Evolutionary conservation across 2,113 vertebrate genomes (phyloP).

Genomic region (Corynorhinus townsendii): DNA sequence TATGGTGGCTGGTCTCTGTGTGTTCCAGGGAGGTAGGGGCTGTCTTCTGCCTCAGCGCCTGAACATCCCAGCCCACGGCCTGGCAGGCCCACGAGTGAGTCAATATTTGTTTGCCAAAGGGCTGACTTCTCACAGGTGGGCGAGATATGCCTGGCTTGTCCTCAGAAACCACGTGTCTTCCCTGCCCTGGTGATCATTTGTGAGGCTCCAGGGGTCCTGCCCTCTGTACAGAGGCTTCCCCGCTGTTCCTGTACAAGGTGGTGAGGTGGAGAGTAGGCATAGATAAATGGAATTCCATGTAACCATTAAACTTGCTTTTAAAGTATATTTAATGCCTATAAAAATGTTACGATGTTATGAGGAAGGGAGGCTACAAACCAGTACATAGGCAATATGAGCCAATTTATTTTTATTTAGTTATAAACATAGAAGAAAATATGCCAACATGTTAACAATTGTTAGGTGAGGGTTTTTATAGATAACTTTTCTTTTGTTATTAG

Average conservation of each 20-base stretch:
- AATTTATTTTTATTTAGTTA: neutral
- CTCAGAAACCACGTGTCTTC: neutral
- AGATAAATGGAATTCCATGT: neutral
- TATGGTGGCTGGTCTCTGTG: neutral
- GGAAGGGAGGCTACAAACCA: slow-evolving; percentile 9
- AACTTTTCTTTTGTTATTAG: neutral
- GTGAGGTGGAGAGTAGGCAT: neutral
- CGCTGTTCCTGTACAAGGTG: neutral
- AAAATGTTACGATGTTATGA: neutral
- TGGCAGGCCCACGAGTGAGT: neutral
- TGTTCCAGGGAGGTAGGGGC: neutral
- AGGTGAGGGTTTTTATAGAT: neutral
- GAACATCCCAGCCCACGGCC: neutral
- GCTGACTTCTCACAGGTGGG: neutral
- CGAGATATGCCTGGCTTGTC: neutral
- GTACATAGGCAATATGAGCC: neutral
- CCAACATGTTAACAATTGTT: neutral
- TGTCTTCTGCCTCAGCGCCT: neutral
- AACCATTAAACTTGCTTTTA: neutral
- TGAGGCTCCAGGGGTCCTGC: neutral
- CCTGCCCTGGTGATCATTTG: neutral
- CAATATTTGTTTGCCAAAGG: slow-evolving; percentile 20
- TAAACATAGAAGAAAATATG: neutral
- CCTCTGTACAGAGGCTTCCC: neutral
- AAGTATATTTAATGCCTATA: neutral